These are phyloP conservation scores for Caenorhabditis wallacei DNA, from an alignment of 2,888 invertebrate species.

Conservation along the genomic window DNA sequence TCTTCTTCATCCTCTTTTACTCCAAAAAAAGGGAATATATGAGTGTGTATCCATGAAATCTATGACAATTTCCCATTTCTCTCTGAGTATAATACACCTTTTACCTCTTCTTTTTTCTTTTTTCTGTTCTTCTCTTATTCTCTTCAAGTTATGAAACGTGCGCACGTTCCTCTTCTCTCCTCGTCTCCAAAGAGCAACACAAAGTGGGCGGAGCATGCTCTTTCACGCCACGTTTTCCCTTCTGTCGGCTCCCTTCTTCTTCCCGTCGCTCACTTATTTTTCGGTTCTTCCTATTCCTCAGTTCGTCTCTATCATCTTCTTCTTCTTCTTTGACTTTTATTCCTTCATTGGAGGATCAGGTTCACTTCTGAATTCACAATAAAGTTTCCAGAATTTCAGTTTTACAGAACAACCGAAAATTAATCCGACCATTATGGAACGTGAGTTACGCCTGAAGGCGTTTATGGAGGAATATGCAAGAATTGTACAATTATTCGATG, in stretches of 20 bases:
- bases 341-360: conserved; percentile 35
- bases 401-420: conserved; percentile 27
- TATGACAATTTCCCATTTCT: background rate
- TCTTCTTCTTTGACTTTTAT: conserved; percentile 27
- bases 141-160: conserved; percentile 22
- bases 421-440: conserved; percentile 64
- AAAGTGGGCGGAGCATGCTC: conserved; percentile 50
- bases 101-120: background rate
- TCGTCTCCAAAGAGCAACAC: conserved; percentile 59
- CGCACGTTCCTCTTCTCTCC: conserved; percentile 32
- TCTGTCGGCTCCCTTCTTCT: conserved; percentile 4
- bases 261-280: conserved; percentile 35
- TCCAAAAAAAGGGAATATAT: background rate
- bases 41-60: conserved; percentile 8
- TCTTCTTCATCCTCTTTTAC: background rate
- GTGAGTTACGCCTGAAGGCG: conserved; percentile 71
- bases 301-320: conserved; percentile 21
- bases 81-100: conserved; percentile 20
- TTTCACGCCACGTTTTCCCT: conserved; percentile 46
- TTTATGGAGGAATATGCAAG: conserved; percentile 73
- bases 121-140: conserved; percentile 13
- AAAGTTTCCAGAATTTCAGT: background rate
- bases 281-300: conserved; percentile 27
- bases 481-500: conserved; percentile 70
- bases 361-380: conserved; percentile 17